Conservation (phyloP, 2,113 vertebrate species). For the Opisthocomus hoazin region DNA sequence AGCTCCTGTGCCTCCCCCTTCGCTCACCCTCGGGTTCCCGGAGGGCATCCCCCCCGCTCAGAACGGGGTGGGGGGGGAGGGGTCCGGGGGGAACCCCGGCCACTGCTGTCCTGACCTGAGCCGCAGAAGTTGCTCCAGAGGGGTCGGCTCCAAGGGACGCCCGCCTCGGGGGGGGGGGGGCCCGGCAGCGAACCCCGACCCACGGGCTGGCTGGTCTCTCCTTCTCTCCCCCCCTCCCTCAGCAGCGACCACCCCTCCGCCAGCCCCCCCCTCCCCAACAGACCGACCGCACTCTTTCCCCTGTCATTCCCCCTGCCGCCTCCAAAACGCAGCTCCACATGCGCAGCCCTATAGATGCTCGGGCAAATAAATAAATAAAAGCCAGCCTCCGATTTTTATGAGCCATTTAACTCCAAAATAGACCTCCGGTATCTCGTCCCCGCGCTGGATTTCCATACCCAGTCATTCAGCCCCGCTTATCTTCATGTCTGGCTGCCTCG, state of each 20-base stretch:
- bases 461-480: constrained; percentile 65
- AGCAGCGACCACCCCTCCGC: neutral
- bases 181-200: no score
- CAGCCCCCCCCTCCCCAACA: neutral
- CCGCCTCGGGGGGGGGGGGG: neutral
- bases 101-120: neutral
- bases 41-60: no score
- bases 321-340: neutral
- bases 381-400: neutral
- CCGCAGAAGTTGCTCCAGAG: neutral
- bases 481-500: constrained; percentile 72
- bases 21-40: no score
- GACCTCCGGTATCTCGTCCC: constrained; percentile 48
- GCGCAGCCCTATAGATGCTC: neutral
- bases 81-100: neutral
- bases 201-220: neutral
- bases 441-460: constrained; percentile 63
- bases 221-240: neutral
- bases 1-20: no score
- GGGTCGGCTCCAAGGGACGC: neutral
- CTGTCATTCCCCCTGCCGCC: neutral
- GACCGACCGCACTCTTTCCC: neutral
- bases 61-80: no score
- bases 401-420: constrained; percentile 67
- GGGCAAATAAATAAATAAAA: constrained; percentile 24